Evolutionary conservation across 1,140 invertebrate species (phyloP), one percentile per base, ranked within the genome.

Genomic region (Drosophila bifasciata): DNA sequence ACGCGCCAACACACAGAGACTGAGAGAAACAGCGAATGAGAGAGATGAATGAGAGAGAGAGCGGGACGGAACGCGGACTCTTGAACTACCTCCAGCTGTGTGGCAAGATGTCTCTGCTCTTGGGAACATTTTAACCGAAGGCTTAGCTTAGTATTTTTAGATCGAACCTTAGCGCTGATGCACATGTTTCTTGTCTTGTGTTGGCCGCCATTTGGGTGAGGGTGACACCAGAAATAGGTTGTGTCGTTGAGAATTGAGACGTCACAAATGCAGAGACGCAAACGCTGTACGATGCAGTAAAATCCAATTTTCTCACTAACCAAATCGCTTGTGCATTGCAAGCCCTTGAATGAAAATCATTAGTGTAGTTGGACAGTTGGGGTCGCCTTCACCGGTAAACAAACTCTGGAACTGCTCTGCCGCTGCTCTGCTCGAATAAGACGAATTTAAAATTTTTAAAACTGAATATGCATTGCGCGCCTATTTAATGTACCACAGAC

Each of bases 81-180:
- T 32, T 9, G 28, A 3, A 9, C 28, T 32, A 36, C 32, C 32
- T 36, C 32, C 32, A 36, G 32, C 32, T 36, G 41, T 43, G 41
- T 45, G 44, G 28, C 19, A 45, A 32, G 51, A 55, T 55, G 17
- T 25, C 23, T 56, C 48, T 48, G 46, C 21, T 15, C 45, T 50
- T 6, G 11, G 13, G 9, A 25, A 52, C 36, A 39, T 17, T 36
- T 52, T 21, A 55, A 52, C 15, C 23, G 5, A 40, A 41, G 68
- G 70, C 70, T 73, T 73, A 72, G 68, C 45, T 17, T 6, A 39
- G 3, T 73, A 73, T 73, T 72, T 73, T 63, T 73, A 55, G 68
- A 40, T 11, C 66, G 19, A 15, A 21, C 32, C 39, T 23, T 13
- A 28, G 21, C 13, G n/a, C 21, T 25, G 46, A n/a, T 15, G 41